These are phyloP conservation scores for Pilophorus perplexus DNA, from an alignment of 2,888 invertebrate genomes.

Conservation along the genomic window DNA sequence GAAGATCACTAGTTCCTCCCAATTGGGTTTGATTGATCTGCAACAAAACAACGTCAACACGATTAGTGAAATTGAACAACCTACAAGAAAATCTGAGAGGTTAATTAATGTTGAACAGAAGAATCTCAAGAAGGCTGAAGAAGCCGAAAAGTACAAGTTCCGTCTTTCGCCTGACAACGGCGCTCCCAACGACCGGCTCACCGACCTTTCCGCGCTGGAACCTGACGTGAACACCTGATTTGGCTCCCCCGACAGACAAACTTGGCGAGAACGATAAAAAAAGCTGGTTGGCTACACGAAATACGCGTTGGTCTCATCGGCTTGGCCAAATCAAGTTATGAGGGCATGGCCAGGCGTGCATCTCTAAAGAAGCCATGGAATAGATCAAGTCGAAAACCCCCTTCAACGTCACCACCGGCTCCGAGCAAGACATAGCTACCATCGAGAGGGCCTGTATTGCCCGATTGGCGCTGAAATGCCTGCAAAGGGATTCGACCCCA, in stretches of 20 bases:
- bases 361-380: conserved; percentile 82
- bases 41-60: neutral
- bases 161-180: conserved; percentile 77
- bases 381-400: conserved; percentile 90
- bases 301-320: conserved; percentile 89
- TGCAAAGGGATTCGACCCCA: conserved; percentile 90
- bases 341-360: conserved; percentile 98
- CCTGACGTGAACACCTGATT: conserved; percentile 99
- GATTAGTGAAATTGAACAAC: too few species aligned
- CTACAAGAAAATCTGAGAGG: too few species aligned
- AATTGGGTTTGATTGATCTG: neutral
- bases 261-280: conserved; percentile 81
- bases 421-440: conserved; percentile 97
- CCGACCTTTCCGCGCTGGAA: conserved; percentile 86
- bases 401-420: conserved; percentile 98
- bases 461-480: conserved; percentile 93
- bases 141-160: conserved; percentile 67
- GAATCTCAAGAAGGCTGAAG: too few species aligned
- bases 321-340: conserved; percentile 98
- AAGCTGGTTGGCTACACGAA: conserved; percentile 90
- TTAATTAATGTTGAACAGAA: too few species aligned
- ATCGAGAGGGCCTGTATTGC: conserved; percentile 95
- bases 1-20: neutral
- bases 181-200: conserved; percentile 82
- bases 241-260: conserved; percentile 93